Conservation (phyloP, 2,888 invertebrate species). For the Autographa gamma region DNA sequence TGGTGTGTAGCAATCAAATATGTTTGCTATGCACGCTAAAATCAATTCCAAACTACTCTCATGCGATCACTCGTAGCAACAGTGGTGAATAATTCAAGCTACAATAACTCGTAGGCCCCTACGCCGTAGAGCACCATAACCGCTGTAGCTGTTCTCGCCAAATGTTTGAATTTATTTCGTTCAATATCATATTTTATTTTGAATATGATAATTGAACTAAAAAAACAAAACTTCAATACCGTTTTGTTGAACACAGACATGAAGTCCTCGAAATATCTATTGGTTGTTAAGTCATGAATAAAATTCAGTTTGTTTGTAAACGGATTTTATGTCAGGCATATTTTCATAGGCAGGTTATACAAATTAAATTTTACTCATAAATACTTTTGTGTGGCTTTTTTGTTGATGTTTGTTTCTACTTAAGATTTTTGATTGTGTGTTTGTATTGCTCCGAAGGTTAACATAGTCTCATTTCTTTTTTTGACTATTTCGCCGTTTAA, state of each 20-base stretch:
- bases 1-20: background rate
- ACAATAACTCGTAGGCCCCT: conserved; percentile 2
- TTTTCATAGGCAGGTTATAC: conserved; percentile 8
- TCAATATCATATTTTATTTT: background rate
- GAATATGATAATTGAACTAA: too few species aligned
- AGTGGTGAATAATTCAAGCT: background rate
- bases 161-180: background rate
- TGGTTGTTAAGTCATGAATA: conserved; percentile 6
- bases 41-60: conserved; percentile 1
- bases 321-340: conserved; percentile 5
- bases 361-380: conserved; percentile 1
- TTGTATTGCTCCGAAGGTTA: too few species aligned
- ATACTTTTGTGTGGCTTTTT: background rate
- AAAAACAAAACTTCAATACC: too few species aligned
- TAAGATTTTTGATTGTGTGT: background rate
- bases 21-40: background rate
- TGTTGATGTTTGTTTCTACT: background rate
- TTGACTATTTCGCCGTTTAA: too few species aligned
- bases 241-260: too few species aligned
- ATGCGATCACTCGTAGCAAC: background rate
- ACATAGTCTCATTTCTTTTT: too few species aligned
- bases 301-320: conserved; percentile 6
- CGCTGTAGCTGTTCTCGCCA: background rate
- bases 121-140: conserved; percentile 1
- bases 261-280: background rate